These are phyloP conservation scores for Calephelis perditalis DNA, from an alignment of 2,888 invertebrate genomes.

Conservation along the genomic window DNA sequence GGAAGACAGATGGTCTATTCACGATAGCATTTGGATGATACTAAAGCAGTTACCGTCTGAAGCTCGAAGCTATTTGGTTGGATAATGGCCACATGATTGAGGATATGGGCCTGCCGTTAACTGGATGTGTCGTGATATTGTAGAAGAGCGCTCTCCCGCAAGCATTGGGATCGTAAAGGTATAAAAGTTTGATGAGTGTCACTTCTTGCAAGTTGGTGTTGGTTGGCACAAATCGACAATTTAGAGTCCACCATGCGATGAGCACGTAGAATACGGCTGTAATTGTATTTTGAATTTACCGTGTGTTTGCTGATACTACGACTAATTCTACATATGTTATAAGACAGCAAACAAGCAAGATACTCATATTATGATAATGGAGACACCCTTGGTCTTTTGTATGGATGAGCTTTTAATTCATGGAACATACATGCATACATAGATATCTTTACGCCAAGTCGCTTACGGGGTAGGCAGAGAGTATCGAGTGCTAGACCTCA, in stretches of 20 bases:
- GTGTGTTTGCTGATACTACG: no score
- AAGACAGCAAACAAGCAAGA: no score
- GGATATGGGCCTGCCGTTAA: constrained; percentile 27
- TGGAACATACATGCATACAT: no score
- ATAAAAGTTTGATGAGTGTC: constrained; percentile 56
- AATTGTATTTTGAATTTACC: constrained; percentile 16
- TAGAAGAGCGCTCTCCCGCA: constrained; percentile 55
- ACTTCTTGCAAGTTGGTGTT: constrained; percentile 50
- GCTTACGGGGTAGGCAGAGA: no score
- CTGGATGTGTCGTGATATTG: constrained; percentile 43
- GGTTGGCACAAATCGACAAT: constrained; percentile 44
- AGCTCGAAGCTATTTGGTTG: constrained; percentile 46
- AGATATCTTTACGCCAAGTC: no score
- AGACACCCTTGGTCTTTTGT: no score
- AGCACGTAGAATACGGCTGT: constrained; percentile 45
- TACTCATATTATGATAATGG: no score
- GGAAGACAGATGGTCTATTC: no score
- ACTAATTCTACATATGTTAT: no score
- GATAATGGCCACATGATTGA: constrained; percentile 51
- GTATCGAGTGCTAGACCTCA: no score
- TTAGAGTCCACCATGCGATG: constrained; percentile 50
- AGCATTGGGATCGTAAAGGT: constrained; percentile 57
- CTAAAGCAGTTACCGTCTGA: constrained; percentile 42
- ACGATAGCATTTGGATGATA: background rate
- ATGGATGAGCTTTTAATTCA: no score